These are phyloP conservation scores for Zaprionus ornatus DNA, from an alignment of 1,140 invertebrate genomes.

Conservation along the genomic window DNA sequence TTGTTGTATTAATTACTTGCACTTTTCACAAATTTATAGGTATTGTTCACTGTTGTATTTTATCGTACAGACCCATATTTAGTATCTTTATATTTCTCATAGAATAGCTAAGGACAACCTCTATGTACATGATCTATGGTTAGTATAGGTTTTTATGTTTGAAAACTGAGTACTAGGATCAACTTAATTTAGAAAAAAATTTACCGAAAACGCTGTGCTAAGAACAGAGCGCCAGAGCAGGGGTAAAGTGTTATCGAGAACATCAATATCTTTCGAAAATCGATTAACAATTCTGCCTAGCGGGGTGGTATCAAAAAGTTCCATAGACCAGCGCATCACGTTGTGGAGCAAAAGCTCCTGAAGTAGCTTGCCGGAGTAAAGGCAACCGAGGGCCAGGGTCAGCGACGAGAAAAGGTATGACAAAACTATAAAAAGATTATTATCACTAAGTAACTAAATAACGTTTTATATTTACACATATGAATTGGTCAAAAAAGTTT, in stretches of 20 bases:
- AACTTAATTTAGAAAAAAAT: constrained; percentile 14
- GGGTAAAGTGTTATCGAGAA: constrained; percentile 86
- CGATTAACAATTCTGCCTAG: constrained; percentile 90
- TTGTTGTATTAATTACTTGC: constrained; percentile 3
- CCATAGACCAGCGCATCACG: constrained; percentile 88
- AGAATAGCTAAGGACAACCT: background rate
- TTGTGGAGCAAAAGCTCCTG: constrained; percentile 87
- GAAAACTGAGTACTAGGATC: background rate
- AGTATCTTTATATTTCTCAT: background rate
- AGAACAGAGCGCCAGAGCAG: constrained; percentile 83
- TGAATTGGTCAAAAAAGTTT: background rate
- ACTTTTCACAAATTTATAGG: background rate
- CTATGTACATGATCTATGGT: background rate
- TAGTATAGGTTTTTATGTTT: background rate
- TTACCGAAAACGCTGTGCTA: constrained; percentile 72
- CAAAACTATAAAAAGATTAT: constrained; percentile 74
- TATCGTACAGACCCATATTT: background rate
- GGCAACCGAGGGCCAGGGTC: constrained; percentile 82
- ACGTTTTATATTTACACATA: background rate
- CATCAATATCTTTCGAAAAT: constrained; percentile 90
- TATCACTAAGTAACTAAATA: background rate
- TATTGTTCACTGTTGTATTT: background rate
- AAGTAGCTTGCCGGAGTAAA: constrained; percentile 83
- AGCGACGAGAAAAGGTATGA: constrained; percentile 71
- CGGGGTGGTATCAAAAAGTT: constrained; percentile 92